These are phyloP conservation scores for Siphamia tubifer DNA, from an alignment of 2,113 vertebrate genomes.

Conservation along the genomic window DNA sequence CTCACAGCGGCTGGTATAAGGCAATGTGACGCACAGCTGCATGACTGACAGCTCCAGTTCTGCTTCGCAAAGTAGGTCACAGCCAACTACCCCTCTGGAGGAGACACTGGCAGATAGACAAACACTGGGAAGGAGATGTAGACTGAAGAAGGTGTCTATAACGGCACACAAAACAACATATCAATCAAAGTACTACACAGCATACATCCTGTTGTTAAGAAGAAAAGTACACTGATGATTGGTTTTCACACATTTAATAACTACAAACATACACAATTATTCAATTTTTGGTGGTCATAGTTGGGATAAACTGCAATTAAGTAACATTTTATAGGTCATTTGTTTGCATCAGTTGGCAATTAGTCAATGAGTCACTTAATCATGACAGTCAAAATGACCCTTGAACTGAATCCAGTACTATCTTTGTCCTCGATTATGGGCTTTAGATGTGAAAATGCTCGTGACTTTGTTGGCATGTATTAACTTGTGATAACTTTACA, in stretches of 20 bases:
- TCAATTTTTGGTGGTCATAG: no score
- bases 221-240: neutral
- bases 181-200: neutral
- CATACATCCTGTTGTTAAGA: neutral
- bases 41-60: constrained; percentile 64
- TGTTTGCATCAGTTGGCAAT: neutral
- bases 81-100: constrained; percentile 48
- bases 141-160: neutral
- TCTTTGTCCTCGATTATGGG: neutral
- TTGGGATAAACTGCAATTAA: neutral
- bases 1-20: constrained; percentile 4
- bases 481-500: neutral
- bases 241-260: neutral
- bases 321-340: neutral
- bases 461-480: neutral
- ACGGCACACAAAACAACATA: no score
- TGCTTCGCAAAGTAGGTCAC: constrained; percentile 65
- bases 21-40: constrained; percentile 53
- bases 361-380: neutral
- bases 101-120: constrained; percentile 41
- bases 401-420: neutral
- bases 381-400: neutral
- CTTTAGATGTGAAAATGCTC: neutral
- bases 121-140: constrained; percentile 10
- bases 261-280: no score